Percentiles rank a stretch among this genome's conserved stretches.
Conservation (phyloP, 2,113 vertebrate species). For the Thamnophis sirtalis region DNA sequence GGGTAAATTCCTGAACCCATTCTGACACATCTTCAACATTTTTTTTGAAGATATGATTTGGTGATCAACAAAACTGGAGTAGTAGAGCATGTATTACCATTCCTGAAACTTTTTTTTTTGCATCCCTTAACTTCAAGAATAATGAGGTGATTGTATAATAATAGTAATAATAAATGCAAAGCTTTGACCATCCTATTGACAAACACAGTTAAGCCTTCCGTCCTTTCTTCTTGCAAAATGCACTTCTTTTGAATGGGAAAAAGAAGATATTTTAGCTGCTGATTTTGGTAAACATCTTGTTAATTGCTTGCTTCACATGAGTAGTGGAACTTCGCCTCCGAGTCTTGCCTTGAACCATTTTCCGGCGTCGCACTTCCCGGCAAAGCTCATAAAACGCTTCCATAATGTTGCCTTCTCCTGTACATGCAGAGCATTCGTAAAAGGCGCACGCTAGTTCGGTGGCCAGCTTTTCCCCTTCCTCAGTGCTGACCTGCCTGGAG, state of each 20-base stretch:
- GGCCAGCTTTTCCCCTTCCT: conserved; percentile 93
- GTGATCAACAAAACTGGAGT: conserved; percentile 29
- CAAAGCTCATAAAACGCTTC: conserved; percentile 95
- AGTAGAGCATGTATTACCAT: not conserved
- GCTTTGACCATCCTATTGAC: conserved; percentile 9
- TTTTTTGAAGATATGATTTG: not conserved
- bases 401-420: conserved; percentile 82
- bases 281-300: conserved; percentile 99
- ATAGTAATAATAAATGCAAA: not conserved
- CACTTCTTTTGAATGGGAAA: not conserved
- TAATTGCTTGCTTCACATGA: conserved; percentile 97
- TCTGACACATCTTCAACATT: conserved; percentile 20
- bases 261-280: conserved; percentile 80
- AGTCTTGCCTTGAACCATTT: conserved; percentile 91
- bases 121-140: conserved; percentile 28
- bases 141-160: conserved; percentile 8
- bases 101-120: conserved; percentile 17
- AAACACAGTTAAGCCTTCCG: not conserved
- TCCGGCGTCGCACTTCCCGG: conserved; percentile 87
- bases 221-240: conserved; percentile 4
- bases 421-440: conserved; percentile 95
- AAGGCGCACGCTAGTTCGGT: conserved; percentile 93
- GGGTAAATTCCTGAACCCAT: not conserved
- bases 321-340: conserved; percentile 94
- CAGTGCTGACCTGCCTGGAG: conserved; percentile 87